Evolutionary conservation across 2,113 vertebrate species (phyloP), one percentile per base, ranked within the genome.

Genomic region (Sula dactylatra): DNA sequence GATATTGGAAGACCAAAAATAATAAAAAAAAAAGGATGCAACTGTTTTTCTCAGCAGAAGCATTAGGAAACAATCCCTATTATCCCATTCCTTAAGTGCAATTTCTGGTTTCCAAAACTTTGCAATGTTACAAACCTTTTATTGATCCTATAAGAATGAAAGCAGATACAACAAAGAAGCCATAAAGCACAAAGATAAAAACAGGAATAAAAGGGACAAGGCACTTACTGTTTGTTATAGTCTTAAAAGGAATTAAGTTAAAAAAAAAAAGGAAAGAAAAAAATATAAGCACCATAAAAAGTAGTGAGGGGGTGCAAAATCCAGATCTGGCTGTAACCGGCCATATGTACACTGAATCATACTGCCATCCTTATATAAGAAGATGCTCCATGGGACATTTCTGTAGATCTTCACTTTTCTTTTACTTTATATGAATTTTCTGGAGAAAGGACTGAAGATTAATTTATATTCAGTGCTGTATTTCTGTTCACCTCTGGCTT

Each of bases 121-220:
- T 84, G 54, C 38, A 50, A 59, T 65, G 80, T 92, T 91, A 72
- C 80, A 91, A 93, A 89, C 26, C 32, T 87, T 96, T 73, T 88
- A 96, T 94, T 85, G 31, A 93, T 94, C 85, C 92, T 93, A 54
- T 92, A 94, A 96, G 93, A 84, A 85, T 26, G 91, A 90, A 95
- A 96, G 59, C 77, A 95, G 84, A 94, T 93, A 91, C 66, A 86
- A 90, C 56, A 88, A 52, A 90, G 83, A 67, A 78, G n/a, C 59
- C 47, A 32, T 87, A 96, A 97, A 95, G 44, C 61, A 54, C 32
- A 86, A 87, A 93, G 62, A 86, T 96, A 93, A 97, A 95, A 77
- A 77, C 80, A 89, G 56, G 77, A 95, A 96, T 96, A 95, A 97
- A 96, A 95, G 50, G 85, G 84, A 96, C 83, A 95, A 94, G 66